Percentiles rank a stretch among this genome's conserved stretches.
phyloP scores from a whole-genome alignment of 1,140 invertebrate genomes.

The Drosophila repletoides region DNA sequence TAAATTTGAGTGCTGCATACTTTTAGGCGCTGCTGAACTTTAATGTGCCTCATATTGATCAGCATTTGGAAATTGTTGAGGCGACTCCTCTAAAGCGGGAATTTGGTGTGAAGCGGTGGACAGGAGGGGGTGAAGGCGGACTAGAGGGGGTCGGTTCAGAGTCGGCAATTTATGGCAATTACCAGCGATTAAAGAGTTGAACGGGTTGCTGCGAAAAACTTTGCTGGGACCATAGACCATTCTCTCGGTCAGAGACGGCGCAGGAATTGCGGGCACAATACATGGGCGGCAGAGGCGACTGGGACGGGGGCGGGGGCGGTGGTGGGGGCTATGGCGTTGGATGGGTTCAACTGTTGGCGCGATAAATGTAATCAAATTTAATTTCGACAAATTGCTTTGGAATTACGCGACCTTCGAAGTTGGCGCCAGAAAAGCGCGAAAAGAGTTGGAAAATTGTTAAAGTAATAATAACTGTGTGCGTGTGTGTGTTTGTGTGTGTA shows the following conservation, averaged over 20 bases:
- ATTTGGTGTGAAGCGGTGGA: not conserved
- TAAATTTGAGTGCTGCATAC: not conserved
- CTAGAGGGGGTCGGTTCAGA: not conserved
- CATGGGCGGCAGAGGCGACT: not conserved
- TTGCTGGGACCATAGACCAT: conserved; percentile 20
- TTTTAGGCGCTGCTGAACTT: conserved; percentile 1
- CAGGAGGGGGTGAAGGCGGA: not conserved
- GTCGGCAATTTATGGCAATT: conserved; percentile 68
- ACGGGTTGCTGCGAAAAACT: conserved; percentile 11
- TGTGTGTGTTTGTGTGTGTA: conserved; percentile 1
- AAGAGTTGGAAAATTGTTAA: conserved; percentile 76
- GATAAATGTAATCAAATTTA: conserved; percentile 79
- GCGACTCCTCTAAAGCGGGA: too few species aligned
- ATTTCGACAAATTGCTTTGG: conserved; percentile 78
- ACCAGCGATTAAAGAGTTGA: conserved; percentile 69
- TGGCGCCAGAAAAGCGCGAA: conserved; percentile 55
- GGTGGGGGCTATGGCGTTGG: not conserved
- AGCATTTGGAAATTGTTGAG: conserved; percentile 1
- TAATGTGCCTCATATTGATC: conserved; percentile 23
- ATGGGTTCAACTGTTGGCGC: conserved; percentile 50
- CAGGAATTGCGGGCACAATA: not conserved
- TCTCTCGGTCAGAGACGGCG: not conserved
- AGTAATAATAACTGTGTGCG: conserved; percentile 78
- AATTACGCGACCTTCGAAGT: conserved; percentile 75
- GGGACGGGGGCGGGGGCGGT: not conserved